These are phyloP conservation scores for Trilocha varians DNA, from an alignment of 2,888 invertebrate genomes.

Conservation along the genomic window DNA sequence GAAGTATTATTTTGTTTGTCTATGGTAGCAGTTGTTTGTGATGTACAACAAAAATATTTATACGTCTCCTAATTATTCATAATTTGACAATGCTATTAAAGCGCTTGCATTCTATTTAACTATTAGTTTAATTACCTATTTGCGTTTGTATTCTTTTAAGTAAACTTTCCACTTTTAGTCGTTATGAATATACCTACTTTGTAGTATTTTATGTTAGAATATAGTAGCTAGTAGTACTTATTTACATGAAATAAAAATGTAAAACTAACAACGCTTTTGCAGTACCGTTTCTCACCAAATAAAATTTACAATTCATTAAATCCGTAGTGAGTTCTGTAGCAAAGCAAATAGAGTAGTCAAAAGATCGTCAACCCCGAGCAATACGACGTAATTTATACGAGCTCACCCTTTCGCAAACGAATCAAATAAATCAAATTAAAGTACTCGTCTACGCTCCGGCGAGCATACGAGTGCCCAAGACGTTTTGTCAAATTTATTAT, in stretches of 20 bases:
- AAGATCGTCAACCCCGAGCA: conserved; percentile 13
- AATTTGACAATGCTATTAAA: no score
- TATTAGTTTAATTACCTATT: no score
- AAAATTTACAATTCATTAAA: neutral
- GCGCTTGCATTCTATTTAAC: no score
- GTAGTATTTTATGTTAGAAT: no score
- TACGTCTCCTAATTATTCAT: no score
- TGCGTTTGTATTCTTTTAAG: no score
- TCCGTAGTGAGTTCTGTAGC: neutral
- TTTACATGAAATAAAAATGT: no score
- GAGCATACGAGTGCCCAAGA: conserved; percentile 67
- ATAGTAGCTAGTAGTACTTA: no score
- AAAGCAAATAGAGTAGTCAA: neutral
- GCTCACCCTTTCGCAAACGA: conserved; percentile 58
- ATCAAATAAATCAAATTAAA: conserved; percentile 72
- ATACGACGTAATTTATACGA: conserved; percentile 53
- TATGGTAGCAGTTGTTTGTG: conserved; percentile 10
- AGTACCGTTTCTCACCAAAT: neutral
- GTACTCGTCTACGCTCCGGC: conserved; percentile 58
- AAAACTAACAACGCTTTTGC: no score
- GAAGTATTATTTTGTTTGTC: conserved; percentile 21
- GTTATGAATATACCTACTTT: no score
- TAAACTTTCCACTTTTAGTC: no score
- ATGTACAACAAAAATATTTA: no score
- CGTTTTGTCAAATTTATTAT: conserved; percentile 74